Percentiles rank a stretch among this genome's conserved stretches.
phyloP scores from a whole-genome alignment of 2,888 invertebrate species.

The Drosophila mimica region DNA sequence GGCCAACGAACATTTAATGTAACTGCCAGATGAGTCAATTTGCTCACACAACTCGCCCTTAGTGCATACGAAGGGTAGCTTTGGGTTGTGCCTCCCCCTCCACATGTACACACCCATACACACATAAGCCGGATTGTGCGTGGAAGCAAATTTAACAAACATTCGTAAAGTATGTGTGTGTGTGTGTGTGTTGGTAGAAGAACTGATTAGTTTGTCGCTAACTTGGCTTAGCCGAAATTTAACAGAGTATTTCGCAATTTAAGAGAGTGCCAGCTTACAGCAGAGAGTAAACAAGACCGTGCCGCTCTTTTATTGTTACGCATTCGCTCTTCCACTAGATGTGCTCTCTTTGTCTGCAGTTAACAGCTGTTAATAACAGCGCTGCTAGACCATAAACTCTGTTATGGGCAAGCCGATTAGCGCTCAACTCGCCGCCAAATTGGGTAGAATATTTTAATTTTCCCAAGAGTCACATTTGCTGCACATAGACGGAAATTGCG shows the following conservation, averaged over 20 bases:
- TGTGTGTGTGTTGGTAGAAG: neutral
- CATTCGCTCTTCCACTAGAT: constrained; percentile 7
- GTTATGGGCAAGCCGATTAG: constrained; percentile 8
- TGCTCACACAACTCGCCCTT: constrained; percentile 24
- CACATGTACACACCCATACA: neutral
- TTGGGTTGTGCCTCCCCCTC: constrained; percentile 19
- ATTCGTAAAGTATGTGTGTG: neutral
- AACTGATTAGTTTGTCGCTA: constrained; percentile 9
- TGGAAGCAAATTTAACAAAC: constrained; percentile 8
- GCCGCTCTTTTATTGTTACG: constrained; percentile 12
- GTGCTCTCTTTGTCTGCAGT: neutral
- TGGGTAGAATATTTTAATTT: constrained; percentile 74
- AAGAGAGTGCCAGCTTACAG: constrained; percentile 23
- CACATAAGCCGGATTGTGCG: neutral
- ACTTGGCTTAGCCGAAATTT: constrained; percentile 6
- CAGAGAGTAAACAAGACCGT: neutral
- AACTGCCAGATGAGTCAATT: constrained; percentile 67
- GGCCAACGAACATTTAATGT: constrained; percentile 62
- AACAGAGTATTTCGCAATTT: constrained; percentile 2
- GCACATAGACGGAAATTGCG: constrained; percentile 41
- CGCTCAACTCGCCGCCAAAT: constrained; percentile 48
- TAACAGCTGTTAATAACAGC: constrained; percentile 38
- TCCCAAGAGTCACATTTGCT: constrained; percentile 63
- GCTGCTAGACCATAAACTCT: neutral
- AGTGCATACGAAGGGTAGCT: constrained; percentile 37